phyloP scores from a whole-genome alignment of 1,140 invertebrate genomes.

The Agrilus planipennis region DNA sequence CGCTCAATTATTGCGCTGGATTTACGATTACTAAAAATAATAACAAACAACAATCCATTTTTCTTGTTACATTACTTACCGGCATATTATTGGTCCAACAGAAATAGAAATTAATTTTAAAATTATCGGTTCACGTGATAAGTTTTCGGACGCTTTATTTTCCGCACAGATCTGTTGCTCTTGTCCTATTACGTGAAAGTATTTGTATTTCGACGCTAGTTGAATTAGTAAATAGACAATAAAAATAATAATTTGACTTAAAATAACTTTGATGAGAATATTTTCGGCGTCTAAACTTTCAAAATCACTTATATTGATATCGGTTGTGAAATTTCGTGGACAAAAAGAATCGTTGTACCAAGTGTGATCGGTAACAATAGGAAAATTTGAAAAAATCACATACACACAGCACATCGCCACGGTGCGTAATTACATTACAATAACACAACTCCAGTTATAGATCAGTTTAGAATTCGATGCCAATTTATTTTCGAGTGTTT shows the following conservation, averaged over 20 bases:
- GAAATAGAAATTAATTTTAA: too few relatives aligned
- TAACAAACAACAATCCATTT: not conserved
- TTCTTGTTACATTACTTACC: not conserved
- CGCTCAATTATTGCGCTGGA: not conserved
- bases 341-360: slow-evolving; percentile 2
- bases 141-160: too few relatives aligned
- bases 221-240: not conserved
- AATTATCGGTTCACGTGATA: too few relatives aligned
- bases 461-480: slow-evolving; percentile 1
- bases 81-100: not conserved
- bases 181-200: not conserved
- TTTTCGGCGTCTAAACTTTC: slow-evolving; percentile 1
- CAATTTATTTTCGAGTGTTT: slow-evolving; percentile 3
- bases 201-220: not conserved
- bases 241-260: slow-evolving; percentile 11
- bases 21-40: not conserved
- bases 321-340: slow-evolving; percentile 3
- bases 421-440: not conserved
- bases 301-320: not conserved
- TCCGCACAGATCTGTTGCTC: too few relatives aligned
- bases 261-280: not conserved
- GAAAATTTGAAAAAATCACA: not conserved
- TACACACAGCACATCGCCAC: not conserved
- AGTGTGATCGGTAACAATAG: slow-evolving; percentile 2
- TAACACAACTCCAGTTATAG: slow-evolving; percentile 8